Evolutionary conservation across 2,888 invertebrate species (phyloP).

Genomic region (Cantharis rufa): DNA sequence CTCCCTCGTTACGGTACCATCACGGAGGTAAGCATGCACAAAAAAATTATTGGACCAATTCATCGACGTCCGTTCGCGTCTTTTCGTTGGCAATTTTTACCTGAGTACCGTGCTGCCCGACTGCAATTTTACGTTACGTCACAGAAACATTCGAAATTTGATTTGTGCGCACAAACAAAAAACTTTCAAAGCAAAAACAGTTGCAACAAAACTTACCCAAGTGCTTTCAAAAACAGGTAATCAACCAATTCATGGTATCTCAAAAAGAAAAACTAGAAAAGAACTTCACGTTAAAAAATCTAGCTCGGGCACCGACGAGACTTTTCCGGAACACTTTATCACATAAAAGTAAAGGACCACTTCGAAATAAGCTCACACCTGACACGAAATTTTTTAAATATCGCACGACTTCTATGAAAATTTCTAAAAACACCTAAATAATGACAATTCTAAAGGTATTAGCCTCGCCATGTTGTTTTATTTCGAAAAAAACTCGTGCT

Average conservation of each 20-base stretch:
- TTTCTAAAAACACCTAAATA: constrained; percentile 26
- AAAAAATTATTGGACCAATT: constrained; percentile 19
- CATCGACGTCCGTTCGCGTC: constrained; percentile 1
- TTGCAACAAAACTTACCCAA: neutral
- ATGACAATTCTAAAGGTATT: constrained; percentile 35
- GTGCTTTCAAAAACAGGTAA: neutral
- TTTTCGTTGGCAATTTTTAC: constrained; percentile 6
- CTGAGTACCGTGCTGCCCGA: constrained; percentile 15
- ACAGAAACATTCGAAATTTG: constrained; percentile 18
- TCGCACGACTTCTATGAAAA: constrained; percentile 12
- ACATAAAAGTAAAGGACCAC: constrained; percentile 6
- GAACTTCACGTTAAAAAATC: neutral
- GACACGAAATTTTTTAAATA: constrained; percentile 17
- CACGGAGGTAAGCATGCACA: constrained; percentile 19
- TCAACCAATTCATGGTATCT: neutral
- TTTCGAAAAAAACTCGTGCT: constrained; percentile 30
- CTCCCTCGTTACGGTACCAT: constrained; percentile 29
- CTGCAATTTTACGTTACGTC: constrained; percentile 16
- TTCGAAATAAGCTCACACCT: constrained; percentile 2
- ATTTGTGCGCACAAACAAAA: neutral
- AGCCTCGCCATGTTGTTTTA: constrained; percentile 41
- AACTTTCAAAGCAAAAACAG: neutral
- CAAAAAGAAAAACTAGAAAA: neutral
- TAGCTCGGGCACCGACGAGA: neutral
- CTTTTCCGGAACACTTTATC: neutral